Evolutionary conservation across 1,140 invertebrate genomes (phyloP).

Genomic region (Cyclina sinensis): DNA sequence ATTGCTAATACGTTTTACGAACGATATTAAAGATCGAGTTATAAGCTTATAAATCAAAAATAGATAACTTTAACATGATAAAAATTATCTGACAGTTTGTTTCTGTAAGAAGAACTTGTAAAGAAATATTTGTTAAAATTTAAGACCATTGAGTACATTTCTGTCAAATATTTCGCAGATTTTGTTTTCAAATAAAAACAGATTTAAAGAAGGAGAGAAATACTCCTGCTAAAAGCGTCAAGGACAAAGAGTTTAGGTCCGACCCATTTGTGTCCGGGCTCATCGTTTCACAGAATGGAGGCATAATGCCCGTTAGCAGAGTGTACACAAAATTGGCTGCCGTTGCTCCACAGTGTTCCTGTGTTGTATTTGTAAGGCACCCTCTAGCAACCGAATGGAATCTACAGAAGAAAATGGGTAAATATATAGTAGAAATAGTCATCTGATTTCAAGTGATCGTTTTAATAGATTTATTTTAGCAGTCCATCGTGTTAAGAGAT

Average conservation of each 20-base stretch:
- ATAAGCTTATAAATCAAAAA: no score
- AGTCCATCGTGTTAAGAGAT: no score
- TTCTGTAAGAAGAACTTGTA: neutral
- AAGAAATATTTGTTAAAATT: no score
- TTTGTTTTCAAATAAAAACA: neutral
- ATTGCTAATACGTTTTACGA: no score
- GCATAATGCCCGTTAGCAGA: slow-evolving; percentile 42
- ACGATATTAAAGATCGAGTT: no score
- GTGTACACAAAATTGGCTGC: slow-evolving; percentile 56
- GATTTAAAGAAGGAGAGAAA: neutral
- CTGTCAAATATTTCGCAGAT: neutral
- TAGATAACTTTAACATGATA: no score
- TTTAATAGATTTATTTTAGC: no score
- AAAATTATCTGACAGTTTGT: neutral
- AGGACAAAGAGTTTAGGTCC: neutral
- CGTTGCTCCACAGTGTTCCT: slow-evolving; percentile 9
- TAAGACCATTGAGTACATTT: no score
- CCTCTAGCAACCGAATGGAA: slow-evolving; percentile 36
- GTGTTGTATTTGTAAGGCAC: slow-evolving; percentile 59
- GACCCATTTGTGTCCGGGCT: slow-evolving; percentile 14
- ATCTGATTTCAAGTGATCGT: no score
- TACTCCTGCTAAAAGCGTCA: neutral
- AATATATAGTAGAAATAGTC: no score
- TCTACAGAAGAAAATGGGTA: slow-evolving; percentile 21
- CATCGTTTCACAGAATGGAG: slow-evolving; percentile 59